phyloP scores from a whole-genome alignment of 2,113 vertebrate genomes.

The Eptatretus burgeri region DNA sequence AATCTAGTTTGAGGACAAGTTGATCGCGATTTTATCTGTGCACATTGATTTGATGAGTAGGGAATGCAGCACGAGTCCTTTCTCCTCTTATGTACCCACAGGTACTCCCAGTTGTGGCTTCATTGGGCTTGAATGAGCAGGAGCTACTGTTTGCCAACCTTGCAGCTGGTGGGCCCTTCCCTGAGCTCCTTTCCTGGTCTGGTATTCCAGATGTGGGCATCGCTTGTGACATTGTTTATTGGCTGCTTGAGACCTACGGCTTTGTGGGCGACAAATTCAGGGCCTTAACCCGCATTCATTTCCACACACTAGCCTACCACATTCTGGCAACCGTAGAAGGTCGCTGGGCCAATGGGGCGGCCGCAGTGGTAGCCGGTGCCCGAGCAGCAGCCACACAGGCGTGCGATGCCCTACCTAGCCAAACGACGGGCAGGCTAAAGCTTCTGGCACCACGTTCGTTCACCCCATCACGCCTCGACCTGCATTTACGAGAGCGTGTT shows the following conservation, averaged over 20 bases:
- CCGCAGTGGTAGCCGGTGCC: slow-evolving; percentile 50
- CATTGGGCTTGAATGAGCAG: slow-evolving; percentile 80
- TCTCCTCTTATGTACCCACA: slow-evolving; percentile 20
- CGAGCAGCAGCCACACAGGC: slow-evolving; percentile 55
- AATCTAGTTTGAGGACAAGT: neutral
- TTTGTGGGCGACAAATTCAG: slow-evolving; percentile 20
- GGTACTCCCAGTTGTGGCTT: slow-evolving; percentile 70
- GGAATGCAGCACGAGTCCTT: neutral
- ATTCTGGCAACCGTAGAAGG: slow-evolving; percentile 53
- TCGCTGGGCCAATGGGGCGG: slow-evolving; percentile 58
- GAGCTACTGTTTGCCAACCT: slow-evolving; percentile 81
- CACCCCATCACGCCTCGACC: slow-evolving; percentile 25
- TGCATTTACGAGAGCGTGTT: neutral
- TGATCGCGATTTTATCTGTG: neutral
- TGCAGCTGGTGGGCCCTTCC: slow-evolving; percentile 38
- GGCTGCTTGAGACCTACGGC: slow-evolving; percentile 51
- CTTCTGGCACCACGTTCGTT: slow-evolving; percentile 45
- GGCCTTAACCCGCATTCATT: slow-evolving; percentile 56
- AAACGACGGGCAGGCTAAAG: slow-evolving; percentile 29
- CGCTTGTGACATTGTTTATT: slow-evolving; percentile 75
- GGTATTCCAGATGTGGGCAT: slow-evolving; percentile 42
- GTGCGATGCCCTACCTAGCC: slow-evolving; percentile 26
- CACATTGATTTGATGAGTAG: neutral
- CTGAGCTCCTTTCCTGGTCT: slow-evolving; percentile 30
- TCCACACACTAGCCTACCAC: slow-evolving; percentile 81